Evolutionary conservation across 2,888 invertebrate species (phyloP).

Genomic region (Heliconius aoede): DNA sequence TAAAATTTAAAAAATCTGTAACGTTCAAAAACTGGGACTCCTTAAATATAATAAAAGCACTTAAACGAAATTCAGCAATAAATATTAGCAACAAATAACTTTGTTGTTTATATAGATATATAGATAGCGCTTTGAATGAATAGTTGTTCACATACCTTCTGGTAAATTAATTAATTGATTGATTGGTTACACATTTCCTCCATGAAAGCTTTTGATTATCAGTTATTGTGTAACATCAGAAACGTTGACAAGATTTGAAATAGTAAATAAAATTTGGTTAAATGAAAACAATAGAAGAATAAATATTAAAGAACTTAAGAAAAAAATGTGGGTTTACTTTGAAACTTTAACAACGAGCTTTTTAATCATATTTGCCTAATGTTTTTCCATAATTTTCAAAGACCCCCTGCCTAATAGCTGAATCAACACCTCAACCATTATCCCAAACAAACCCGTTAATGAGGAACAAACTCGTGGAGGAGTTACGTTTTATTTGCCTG

Average conservation of each 20-base stretch:
- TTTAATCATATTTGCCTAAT: conserved; percentile 10
- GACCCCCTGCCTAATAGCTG: conserved; percentile 29
- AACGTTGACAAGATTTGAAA: too few species aligned
- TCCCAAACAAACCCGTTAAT: conserved; percentile 37
- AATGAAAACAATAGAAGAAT: too few species aligned
- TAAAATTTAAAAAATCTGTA: too few species aligned
- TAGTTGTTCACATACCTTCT: background rate
- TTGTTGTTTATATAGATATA: background rate
- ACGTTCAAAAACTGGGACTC: background rate
- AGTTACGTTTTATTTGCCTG: conserved; percentile 35
- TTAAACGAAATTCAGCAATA: background rate
- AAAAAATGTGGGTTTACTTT: background rate
- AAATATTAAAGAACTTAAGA: too few species aligned
- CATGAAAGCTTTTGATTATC: too few species aligned
- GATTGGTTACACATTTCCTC: background rate
- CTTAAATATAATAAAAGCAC: background rate
- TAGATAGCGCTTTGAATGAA: background rate
- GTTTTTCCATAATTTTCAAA: conserved; percentile 22
- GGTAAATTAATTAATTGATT: conserved; percentile 4
- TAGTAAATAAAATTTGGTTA: too few species aligned
- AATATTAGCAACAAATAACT: background rate
- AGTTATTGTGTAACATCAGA: too few species aligned
- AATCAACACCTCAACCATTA: conserved; percentile 33
- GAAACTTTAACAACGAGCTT: background rate
- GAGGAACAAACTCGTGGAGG: conserved; percentile 35